Conservation (phyloP, 2,888 invertebrate species). For the Amphipoea lucens region DNA sequence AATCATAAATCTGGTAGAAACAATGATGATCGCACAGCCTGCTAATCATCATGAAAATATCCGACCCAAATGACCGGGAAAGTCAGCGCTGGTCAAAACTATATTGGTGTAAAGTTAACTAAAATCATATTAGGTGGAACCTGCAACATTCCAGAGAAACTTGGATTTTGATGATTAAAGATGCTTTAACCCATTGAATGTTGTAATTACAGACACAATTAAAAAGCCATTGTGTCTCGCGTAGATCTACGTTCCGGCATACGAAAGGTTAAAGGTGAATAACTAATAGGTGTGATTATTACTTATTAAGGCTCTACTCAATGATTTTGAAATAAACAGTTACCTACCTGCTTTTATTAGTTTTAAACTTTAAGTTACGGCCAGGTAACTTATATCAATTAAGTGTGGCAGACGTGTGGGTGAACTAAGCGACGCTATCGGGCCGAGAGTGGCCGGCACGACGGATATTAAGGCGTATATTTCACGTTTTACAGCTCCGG, state of each 20-base stretch:
- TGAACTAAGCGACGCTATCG: constrained; percentile 32
- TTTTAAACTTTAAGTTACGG: constrained; percentile 27
- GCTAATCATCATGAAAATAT: neutral
- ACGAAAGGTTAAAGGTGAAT: too few relatives aligned
- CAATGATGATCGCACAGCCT: neutral
- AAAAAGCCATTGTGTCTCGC: too few relatives aligned
- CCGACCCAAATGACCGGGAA: neutral
- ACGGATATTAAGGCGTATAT: constrained; percentile 67
- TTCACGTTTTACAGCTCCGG: constrained; percentile 66
- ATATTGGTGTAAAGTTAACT: neutral
- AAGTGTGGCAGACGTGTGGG: constrained; percentile 34
- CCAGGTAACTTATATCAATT: constrained; percentile 42
- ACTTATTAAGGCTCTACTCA: neutral
- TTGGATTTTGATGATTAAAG: neutral
- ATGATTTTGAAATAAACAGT: neutral
- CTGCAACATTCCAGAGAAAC: neutral
- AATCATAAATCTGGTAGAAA: neutral
- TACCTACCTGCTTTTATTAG: neutral
- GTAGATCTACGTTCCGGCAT: too few relatives aligned
- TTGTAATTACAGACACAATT: too few relatives aligned
- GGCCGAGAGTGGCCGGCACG: constrained; percentile 25
- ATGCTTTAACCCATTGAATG: too few relatives aligned
- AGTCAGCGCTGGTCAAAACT: neutral
- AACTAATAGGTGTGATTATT: neutral
- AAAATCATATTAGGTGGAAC: neutral